Base-by-base conservation (phyloP, 2,113 vertebrate genomes). In the Variabilichromis moorii region DNA sequence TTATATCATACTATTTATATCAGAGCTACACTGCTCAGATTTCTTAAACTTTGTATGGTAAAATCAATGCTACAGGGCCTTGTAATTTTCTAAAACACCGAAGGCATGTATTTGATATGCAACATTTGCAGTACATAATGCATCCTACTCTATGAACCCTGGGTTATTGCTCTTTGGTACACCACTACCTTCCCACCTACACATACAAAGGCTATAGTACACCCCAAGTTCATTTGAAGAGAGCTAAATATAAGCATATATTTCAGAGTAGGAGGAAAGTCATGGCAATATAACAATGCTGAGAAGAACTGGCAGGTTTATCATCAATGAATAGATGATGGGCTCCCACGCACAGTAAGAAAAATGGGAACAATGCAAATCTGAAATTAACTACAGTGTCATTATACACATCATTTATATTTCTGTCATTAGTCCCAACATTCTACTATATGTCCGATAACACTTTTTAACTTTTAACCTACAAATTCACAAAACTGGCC, bases 221-320 rank as follows among this genome's bases (percentile, higher is more conserved):
- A 28, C 54, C 87, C 45, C 76, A 84, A 61, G 90, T 87, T 90
- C 82, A 87, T 21, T n/a, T 53, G 71, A 83, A 82, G 66, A 5
- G 14, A 88, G 85, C 82, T 91, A 86, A 91, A 93, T 79, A 80
- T 76, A 59, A 68, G 83, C 26, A 59, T 13, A 80, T 37, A 87
- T 88, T 71, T 59, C 53, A 66, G 59, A 90, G 91, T 89, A 79
- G 92, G 93, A 94, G 88, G 88, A 14, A 89, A 81, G 89, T 94
- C 88, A 86, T 80, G n/a, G 59, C 16, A 89, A 89, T 28, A 17
- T 26, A 76, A 82, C 13, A 84, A 63, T 57, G 33, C 57, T 51
- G 37, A 84, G 68, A 57, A 68, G 24, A 81, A 59, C 8, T n/a
- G 47, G 40, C 51, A 86, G 71, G 61, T 84, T 73, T 19, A 47